These are phyloP conservation scores for Macrosiphum euphorbiae DNA, from an alignment of 2,888 invertebrate species.

Conservation along the genomic window DNA sequence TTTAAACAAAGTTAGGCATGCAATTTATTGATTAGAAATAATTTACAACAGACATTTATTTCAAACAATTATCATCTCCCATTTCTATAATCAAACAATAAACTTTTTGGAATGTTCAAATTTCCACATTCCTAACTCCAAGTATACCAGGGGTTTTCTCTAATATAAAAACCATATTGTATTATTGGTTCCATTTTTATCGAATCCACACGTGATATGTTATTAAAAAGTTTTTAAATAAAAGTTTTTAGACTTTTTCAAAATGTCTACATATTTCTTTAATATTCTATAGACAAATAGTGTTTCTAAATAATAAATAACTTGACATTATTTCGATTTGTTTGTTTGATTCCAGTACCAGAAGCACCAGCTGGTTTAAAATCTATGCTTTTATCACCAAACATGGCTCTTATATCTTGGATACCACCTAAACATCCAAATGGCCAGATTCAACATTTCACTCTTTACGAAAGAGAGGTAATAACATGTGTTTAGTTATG, in stretches of 20 bases:
- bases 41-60: neutral
- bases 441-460: constrained; percentile 76
- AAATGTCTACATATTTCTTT: neutral
- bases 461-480: constrained; percentile 71
- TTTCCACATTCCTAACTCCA: neutral
- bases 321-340: neutral
- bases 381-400: constrained; percentile 74
- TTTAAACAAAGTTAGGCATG: neutral
- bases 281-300: neutral
- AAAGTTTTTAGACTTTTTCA: neutral
- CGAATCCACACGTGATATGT: neutral
- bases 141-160: neutral
- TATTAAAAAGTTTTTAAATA: neutral
- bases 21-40: neutral
- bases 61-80: neutral
- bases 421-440: constrained; percentile 76
- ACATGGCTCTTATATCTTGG: constrained; percentile 77
- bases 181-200: neutral
- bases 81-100: neutral
- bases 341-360: constrained; percentile 71
- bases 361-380: constrained; percentile 77
- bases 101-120: neutral
- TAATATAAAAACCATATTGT: neutral
- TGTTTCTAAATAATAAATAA: neutral
- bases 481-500: neutral